phyloP scores from a whole-genome alignment of 2,888 invertebrate species.

The Mongoloraphidia duomilia region DNA sequence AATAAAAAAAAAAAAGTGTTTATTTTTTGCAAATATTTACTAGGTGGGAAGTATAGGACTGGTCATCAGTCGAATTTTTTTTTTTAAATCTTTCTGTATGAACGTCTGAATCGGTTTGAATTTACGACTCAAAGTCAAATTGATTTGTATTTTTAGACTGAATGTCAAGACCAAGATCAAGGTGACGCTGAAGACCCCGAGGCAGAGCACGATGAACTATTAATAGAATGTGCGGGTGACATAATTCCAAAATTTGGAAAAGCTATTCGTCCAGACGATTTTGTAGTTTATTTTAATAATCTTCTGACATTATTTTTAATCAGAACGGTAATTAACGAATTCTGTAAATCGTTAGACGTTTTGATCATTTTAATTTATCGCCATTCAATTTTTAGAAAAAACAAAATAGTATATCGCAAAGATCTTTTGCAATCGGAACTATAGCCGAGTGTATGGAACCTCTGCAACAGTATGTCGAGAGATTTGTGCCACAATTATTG shows the following conservation, averaged over 20 bases:
- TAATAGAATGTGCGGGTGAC: slow-evolving; percentile 62
- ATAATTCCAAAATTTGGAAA: slow-evolving; percentile 54
- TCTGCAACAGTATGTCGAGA: slow-evolving; percentile 36
- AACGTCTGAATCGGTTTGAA: too few relatives aligned
- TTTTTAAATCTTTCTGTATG: too few relatives aligned
- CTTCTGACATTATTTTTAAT: slow-evolving; percentile 44
- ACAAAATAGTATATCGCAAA: slow-evolving; percentile 45
- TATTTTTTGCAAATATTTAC: too few relatives aligned
- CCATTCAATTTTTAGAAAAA: slow-evolving; percentile 37
- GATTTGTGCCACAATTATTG: slow-evolving; percentile 44
- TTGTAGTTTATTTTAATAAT: slow-evolving; percentile 49
- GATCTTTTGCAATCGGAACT: slow-evolving; percentile 58
- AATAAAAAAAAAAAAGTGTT: too few relatives aligned
- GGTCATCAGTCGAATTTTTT: too few relatives aligned
- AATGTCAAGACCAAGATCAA: slow-evolving; percentile 29
- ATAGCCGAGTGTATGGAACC: slow-evolving; percentile 57
- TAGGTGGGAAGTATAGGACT: too few relatives aligned
- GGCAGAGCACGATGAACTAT: slow-evolving; percentile 57
- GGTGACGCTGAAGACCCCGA: slow-evolving; percentile 38
- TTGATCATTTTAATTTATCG: slow-evolving; percentile 4
- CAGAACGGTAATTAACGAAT: slow-evolving; percentile 40
- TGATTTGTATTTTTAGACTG: slow-evolving; percentile 21
- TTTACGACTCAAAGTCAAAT: background rate
- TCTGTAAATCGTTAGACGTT: background rate
- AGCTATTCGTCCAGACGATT: slow-evolving; percentile 46